A percentile compares a stretch with the other conserved stretches of the same genome.
Evolutionary conservation across 2,113 vertebrate genomes (phyloP).

Genomic region (Alligator sinensis): DNA sequence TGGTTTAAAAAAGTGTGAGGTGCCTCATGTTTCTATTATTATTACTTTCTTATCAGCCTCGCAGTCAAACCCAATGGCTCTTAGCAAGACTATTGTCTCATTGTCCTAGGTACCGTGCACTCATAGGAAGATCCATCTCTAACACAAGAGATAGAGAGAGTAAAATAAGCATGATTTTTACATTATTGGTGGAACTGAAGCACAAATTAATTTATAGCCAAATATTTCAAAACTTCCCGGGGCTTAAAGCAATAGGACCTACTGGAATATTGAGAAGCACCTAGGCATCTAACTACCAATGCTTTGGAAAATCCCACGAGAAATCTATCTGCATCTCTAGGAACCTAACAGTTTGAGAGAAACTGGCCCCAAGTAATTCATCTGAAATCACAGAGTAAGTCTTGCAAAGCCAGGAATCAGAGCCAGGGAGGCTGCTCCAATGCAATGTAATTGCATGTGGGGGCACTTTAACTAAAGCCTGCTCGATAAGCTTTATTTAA

Average conservation of each 20-base stretch:
- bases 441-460: too few relatives aligned
- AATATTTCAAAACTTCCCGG: background rate
- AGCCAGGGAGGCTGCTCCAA: background rate
- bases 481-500: too few relatives aligned
- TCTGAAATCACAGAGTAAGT: accelerated
- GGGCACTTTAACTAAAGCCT: too few relatives aligned
- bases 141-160: background rate
- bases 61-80: background rate
- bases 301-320: background rate
- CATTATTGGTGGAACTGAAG: too few relatives aligned
- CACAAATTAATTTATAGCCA: too few relatives aligned
- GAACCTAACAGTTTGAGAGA: background rate
- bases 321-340: background rate
- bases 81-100: background rate
- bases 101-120: accelerated
- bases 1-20: background rate
- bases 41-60: background rate
- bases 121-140: background rate
- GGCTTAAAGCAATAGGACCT: background rate
- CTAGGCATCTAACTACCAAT: background rate
- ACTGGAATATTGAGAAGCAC: background rate
- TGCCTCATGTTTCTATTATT: accelerated
- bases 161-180: background rate
- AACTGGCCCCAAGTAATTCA: accelerated
- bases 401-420: background rate